These are phyloP conservation scores for Nesogale talazaci DNA, from an alignment of 2,113 vertebrate genomes.

Conservation along the genomic window DNA sequence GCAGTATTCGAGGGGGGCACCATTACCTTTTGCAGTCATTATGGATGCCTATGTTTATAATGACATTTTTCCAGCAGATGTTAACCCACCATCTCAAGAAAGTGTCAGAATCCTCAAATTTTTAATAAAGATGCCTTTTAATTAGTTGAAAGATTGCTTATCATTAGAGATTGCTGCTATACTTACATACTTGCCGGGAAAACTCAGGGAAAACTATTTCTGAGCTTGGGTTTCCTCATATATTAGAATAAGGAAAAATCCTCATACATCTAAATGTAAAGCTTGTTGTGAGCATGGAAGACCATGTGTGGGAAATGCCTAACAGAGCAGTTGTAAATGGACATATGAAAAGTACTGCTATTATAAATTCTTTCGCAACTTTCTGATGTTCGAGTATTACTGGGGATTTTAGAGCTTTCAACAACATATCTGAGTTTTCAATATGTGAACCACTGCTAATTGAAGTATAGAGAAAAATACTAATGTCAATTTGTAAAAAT, in stretches of 20 bases:
- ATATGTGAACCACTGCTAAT: constrained; percentile 9
- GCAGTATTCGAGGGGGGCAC: background rate
- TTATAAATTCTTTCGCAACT: background rate
- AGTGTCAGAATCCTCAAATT: constrained; percentile 43
- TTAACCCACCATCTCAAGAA: constrained; percentile 35
- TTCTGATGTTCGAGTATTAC: background rate
- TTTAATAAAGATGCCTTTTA: constrained; percentile 10
- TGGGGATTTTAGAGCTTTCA: background rate
- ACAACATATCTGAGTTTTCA: background rate
- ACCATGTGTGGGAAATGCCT: background rate
- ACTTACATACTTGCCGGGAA: background rate
- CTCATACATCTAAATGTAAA: background rate
- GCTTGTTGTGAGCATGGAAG: background rate
- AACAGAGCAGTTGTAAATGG: background rate
- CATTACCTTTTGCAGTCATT: background rate
- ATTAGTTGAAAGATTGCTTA: constrained; percentile 20
- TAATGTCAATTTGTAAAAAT: background rate
- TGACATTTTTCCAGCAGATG: constrained; percentile 48
- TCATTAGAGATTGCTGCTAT: background rate
- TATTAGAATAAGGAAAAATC: background rate
- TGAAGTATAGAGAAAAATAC: constrained; percentile 12
- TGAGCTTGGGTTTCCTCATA: background rate
- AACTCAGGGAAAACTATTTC: background rate
- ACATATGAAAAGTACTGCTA: background rate
- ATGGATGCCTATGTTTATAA: constrained; percentile 12